Percentiles rank a stretch among this genome's conserved stretches.
Evolutionary conservation across 2,113 vertebrate species (phyloP).

Genomic region (Picathartes gymnocephalus): DNA sequence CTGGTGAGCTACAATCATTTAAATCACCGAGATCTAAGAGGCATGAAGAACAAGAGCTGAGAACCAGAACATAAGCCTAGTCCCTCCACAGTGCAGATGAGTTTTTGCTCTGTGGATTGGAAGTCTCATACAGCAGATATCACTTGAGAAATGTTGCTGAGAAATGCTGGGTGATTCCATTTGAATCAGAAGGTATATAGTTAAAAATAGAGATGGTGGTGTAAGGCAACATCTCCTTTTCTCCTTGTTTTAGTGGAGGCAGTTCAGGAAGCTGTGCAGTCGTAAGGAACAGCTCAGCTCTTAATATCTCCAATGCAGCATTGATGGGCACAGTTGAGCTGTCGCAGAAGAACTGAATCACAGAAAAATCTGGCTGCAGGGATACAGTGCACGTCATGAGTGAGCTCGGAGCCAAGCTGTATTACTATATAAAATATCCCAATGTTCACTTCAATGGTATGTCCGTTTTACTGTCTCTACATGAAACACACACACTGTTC

Average conservation of each 20-base stretch:
- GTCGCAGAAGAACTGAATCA: background rate
- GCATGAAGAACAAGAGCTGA: background rate
- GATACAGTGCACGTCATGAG: background rate
- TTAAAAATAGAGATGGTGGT: background rate
- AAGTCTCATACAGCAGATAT: background rate
- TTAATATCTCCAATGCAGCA: background rate
- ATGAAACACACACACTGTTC: background rate
- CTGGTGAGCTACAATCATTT: background rate
- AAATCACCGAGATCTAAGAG: background rate
- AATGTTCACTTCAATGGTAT: background rate
- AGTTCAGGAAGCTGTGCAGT: background rate
- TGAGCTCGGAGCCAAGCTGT: background rate
- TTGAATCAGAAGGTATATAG: background rate
- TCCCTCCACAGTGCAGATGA: rapidly evolving
- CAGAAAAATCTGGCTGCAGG: background rate
- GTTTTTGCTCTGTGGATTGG: background rate
- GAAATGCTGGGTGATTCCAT: background rate
- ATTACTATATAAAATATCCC: background rate
- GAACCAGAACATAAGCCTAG: background rate
- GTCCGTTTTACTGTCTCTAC: background rate
- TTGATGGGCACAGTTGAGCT: background rate
- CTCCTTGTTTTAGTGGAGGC: background rate
- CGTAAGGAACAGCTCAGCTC: background rate
- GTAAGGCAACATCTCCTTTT: background rate
- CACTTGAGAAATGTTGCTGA: background rate